These are phyloP conservation scores for Heteropelma amictum DNA, from an alignment of 2,888 invertebrate species.

Conservation along the genomic window DNA sequence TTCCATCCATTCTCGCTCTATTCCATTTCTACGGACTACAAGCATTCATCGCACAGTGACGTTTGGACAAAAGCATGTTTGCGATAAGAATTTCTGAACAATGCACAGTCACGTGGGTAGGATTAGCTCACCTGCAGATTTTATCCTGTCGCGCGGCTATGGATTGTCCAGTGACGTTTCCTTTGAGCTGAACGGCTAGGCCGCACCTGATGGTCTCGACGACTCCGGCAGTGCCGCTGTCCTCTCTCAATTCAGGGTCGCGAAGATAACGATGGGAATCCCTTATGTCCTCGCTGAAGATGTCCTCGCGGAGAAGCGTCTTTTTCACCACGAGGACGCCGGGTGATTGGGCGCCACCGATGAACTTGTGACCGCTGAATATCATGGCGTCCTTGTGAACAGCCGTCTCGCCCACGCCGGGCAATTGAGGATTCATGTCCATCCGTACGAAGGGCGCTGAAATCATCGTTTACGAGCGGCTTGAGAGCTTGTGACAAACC, in stretches of 20 bases:
- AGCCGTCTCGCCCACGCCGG: slow-evolving; percentile 84
- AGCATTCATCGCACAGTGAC: too few relatives aligned
- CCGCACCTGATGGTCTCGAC: slow-evolving; percentile 91
- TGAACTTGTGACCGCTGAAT: slow-evolving; percentile 93
- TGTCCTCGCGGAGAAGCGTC: slow-evolving; percentile 78
- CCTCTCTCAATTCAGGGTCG: slow-evolving; percentile 84
- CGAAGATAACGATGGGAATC: slow-evolving; percentile 76
- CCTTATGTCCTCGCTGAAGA: slow-evolving; percentile 72
- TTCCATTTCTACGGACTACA: too few relatives aligned
- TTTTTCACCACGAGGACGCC: slow-evolving; percentile 81
- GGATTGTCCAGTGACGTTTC: slow-evolving; percentile 86
- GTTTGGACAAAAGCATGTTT: not conserved
- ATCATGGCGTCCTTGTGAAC: slow-evolving; percentile 93
- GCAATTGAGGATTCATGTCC: slow-evolving; percentile 90
- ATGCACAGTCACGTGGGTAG: not conserved
- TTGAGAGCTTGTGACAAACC: not conserved
- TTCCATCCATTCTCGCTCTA: not conserved
- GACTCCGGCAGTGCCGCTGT: slow-evolving; percentile 87
- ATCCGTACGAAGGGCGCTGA: slow-evolving; percentile 86
- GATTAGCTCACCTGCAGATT: slow-evolving; percentile 83
- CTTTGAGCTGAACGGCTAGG: slow-evolving; percentile 90
- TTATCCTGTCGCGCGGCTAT: slow-evolving; percentile 87
- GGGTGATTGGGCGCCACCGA: slow-evolving; percentile 93
- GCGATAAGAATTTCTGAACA: not conserved
- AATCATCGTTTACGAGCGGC: slow-evolving; percentile 41